Conservation (phyloP, 2,113 vertebrate genomes). For the Python bivittatus region DNA sequence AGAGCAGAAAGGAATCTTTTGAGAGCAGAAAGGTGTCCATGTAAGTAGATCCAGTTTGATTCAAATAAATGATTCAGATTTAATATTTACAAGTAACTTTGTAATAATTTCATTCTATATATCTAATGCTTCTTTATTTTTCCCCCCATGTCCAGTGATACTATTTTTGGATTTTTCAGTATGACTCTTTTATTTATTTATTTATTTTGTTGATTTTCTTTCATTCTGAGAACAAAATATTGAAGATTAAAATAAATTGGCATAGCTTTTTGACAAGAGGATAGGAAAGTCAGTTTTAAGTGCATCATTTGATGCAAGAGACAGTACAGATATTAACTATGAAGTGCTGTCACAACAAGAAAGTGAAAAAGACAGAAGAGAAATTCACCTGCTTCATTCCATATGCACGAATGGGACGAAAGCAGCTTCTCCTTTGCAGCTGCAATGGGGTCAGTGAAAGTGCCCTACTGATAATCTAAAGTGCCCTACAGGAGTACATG, state of each 20-base stretch:
- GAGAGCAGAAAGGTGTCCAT: slow-evolving; percentile 63
- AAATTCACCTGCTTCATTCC: background rate
- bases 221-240: background rate
- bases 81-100: slow-evolving; percentile 48
- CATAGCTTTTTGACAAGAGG: background rate
- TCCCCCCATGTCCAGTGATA: background rate
- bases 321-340: background rate
- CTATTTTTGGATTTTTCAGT: slow-evolving; percentile 31
- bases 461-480: background rate
- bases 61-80: slow-evolving; percentile 65
- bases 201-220: no score
- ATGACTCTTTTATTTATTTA: background rate
- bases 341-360: background rate
- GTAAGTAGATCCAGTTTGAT: slow-evolving; percentile 67
- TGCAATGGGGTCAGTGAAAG: background rate
- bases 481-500: background rate
- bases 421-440: background rate
- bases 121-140: slow-evolving; percentile 21
- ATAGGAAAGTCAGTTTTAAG: background rate
- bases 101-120: slow-evolving; percentile 54
- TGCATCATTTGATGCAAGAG: background rate
- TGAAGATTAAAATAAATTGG: background rate
- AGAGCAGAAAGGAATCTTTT: slow-evolving; percentile 61
- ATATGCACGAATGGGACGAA: background rate
- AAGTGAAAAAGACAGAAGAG: background rate